Evolutionary conservation across 2,888 invertebrate species (phyloP), one percentile per base, ranked within the genome.

Genomic region (Deilephila elpenor): DNA sequence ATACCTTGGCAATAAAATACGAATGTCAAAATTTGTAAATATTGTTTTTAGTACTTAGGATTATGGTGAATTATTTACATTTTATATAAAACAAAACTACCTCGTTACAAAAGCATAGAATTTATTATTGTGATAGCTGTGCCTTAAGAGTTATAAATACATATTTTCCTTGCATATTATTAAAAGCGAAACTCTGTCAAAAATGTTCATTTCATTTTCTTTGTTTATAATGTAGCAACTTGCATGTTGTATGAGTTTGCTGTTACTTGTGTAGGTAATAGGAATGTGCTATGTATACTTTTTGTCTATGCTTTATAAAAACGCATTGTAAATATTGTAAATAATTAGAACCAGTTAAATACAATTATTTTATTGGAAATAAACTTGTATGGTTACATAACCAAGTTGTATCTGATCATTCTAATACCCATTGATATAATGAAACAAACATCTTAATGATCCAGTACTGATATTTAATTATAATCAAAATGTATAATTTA

Each of bases 41-140:
- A 67, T 67, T 67, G 51, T 67, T 64, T 44, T 67, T 44, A n/a
- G 17, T 51, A 67, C 7, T 67, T 25, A 67, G 25, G 17, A 67
- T 44, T 67, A 51, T 67, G 51, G 14, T 67, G 67, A 44, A 67
- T n/a, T 64, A 64, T 64, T 56, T 19, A 64, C 64, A 64, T 67
- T 44, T 67, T 67, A 61, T 73, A 73, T 73, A 32, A 61, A 71
- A 74, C 56, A 62, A 25, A 73, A 56, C 83, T 83, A 83, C 83
- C 83, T 83, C 83, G 81, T 77, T 82, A 71, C 51, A 62, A 75
- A 76, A 74, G 71, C 74, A 73, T 74, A 75, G 70, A 75, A 77
- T 74, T 75, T 81, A 82, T 79, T 82, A 73, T 86, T 91, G 91
- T 91, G 91, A 92, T 91, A 91, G 84, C 84, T 82, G 91, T 91